A percentile compares a stretch with the other conserved stretches of the same genome.
These are phyloP conservation scores for Poecile montanus DNA, from an alignment of 2,797 vertebrate species.

Conservation along the genomic window DNA sequence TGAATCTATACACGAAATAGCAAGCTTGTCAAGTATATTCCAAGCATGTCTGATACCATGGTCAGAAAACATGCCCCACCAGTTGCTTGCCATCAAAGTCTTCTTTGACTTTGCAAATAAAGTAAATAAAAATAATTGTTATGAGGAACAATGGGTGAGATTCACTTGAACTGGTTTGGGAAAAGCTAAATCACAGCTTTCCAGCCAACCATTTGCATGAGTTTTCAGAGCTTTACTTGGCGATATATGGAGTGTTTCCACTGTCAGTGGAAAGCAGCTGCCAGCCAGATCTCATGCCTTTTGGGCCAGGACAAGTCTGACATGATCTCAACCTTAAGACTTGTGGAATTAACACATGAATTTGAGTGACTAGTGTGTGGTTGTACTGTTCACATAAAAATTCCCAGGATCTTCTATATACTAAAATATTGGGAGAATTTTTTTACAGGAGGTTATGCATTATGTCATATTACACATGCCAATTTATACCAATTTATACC, in stretches of 20 bases:
- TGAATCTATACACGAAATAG: neutral
- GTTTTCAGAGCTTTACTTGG: neutral
- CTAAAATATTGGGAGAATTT: neutral
- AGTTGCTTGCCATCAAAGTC: neutral
- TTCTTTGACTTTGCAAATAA: neutral
- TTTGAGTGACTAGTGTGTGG: neutral
- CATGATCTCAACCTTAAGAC: neutral
- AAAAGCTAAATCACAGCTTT: conserved; percentile 1
- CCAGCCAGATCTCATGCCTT: neutral
- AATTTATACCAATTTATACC: neutral
- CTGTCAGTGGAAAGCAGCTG: neutral
- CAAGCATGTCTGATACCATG: neutral
- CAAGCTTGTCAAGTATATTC: neutral
- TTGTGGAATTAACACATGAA: neutral
- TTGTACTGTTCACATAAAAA: neutral
- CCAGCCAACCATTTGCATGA: neutral
- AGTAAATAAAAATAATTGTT: neutral
- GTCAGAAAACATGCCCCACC: neutral
- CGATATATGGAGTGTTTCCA: neutral
- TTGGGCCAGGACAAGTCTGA: neutral
- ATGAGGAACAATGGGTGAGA: neutral
- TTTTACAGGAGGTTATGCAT: neutral
- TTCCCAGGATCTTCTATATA: neutral
- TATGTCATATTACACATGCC: neutral
- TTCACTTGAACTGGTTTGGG: neutral